These are phyloP conservation scores for Odontesthes bonariensis DNA, from an alignment of 2,113 vertebrate genomes.

Conservation along the genomic window DNA sequence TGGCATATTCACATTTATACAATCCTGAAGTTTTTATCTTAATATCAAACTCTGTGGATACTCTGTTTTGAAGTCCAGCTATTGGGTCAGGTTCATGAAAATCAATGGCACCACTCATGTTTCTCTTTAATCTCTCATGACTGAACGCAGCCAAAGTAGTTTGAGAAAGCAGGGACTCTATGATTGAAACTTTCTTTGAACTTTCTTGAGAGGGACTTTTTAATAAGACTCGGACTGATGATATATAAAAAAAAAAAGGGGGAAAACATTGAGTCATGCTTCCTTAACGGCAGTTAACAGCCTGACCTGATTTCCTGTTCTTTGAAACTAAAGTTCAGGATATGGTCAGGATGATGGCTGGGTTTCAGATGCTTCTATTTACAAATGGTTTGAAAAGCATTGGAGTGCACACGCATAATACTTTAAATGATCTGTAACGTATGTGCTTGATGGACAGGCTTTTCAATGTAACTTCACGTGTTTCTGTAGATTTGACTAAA, in stretches of 20 bases:
- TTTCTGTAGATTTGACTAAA: too few species aligned
- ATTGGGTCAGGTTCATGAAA: too few species aligned
- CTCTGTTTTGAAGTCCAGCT: background rate
- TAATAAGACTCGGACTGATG: slow-evolving; percentile 30
- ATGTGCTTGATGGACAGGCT: background rate
- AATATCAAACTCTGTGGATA: background rate
- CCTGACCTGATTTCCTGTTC: slow-evolving; percentile 55
- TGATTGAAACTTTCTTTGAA: slow-evolving; percentile 49
- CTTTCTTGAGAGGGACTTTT: slow-evolving; percentile 35
- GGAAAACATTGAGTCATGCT: slow-evolving; percentile 35
- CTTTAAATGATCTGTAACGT: background rate
- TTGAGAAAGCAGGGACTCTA: slow-evolving; percentile 17
- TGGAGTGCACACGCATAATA: background rate
- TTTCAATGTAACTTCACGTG: background rate
- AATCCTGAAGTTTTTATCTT: background rate
- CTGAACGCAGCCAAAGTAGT: slow-evolving; percentile 16
- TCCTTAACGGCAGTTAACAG: slow-evolving; percentile 40
- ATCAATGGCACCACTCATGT: too few species aligned
- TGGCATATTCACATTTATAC: background rate
- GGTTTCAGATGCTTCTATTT: slow-evolving; percentile 3
- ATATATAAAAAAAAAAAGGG: background rate
- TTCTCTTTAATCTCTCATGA: slow-evolving; percentile 29
- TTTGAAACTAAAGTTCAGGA: slow-evolving; percentile 53
- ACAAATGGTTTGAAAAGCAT: slow-evolving; percentile 1
- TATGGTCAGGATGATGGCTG: slow-evolving; percentile 20